A percentile compares a stretch with the other conserved stretches of the same genome.
phyloP scores from a whole-genome alignment of 2,113 vertebrate genomes.

The Pyxicephalus adspersus region DNA sequence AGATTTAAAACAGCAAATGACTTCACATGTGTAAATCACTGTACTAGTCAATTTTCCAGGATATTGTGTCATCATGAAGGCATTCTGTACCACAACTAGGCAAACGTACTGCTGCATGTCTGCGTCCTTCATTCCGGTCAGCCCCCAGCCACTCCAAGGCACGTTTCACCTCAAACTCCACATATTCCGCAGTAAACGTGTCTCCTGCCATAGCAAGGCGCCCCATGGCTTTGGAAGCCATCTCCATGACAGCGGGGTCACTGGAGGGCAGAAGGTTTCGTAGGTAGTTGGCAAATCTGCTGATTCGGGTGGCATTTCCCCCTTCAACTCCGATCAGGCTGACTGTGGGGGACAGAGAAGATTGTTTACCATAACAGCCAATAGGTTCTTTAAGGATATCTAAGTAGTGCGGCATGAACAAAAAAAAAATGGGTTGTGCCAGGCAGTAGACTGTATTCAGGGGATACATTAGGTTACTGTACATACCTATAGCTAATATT shows the following conservation, averaged over 20 bases:
- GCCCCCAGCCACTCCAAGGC: constrained; percentile 97
- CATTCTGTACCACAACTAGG: not conserved
- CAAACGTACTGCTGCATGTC: constrained; percentile 89
- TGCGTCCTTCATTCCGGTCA: constrained; percentile 93
- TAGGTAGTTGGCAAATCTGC: constrained; percentile 96
- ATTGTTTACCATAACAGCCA: not conserved
- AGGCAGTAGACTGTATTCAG: not conserved
- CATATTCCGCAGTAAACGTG: constrained; percentile 96
- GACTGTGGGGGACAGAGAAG: constrained; percentile 71
- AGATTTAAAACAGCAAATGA: too few species aligned
- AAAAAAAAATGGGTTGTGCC: not conserved
- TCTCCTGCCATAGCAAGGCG: constrained; percentile 96
- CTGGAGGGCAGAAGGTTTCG: constrained; percentile 96
- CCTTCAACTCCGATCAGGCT: constrained; percentile 97
- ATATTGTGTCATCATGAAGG: not conserved
- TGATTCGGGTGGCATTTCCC: constrained; percentile 94
- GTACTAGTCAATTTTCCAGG: too few species aligned
- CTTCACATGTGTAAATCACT: too few species aligned
- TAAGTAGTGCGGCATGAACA: constrained; percentile 5
- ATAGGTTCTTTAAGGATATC: not conserved
- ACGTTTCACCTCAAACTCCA: constrained; percentile 98
- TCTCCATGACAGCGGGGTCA: constrained; percentile 96
- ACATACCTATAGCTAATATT: constrained; percentile 94
- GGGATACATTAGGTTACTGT: not conserved
- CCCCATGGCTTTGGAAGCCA: constrained; percentile 97